Evolutionary conservation across 1,140 invertebrate genomes (phyloP).

Genomic region (Wasmannia auropunctata): DNA sequence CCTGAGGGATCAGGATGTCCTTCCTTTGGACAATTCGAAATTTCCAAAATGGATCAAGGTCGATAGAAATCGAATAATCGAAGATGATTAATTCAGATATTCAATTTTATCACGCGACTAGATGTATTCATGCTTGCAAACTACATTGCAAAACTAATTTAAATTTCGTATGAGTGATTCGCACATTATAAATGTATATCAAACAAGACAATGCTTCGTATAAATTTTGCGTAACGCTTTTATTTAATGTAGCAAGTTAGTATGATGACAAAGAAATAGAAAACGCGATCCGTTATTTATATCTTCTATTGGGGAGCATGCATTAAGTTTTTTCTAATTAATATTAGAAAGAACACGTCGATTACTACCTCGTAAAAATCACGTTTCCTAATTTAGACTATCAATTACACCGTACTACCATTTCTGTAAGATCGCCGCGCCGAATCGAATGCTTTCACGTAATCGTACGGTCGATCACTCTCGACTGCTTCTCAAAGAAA

Average conservation of each 20-base stretch:
- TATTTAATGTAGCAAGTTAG: neutral
- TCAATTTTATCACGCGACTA: too few species aligned
- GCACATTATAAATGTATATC: neutral
- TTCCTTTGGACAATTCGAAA: neutral
- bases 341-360: neutral
- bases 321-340: neutral
- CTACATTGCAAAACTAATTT: neutral
- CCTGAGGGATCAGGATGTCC: slow-evolving; percentile 31
- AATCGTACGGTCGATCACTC: neutral
- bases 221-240: neutral
- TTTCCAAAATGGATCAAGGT: neutral
- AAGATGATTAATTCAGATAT: too few species aligned
- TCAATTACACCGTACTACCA: neutral
- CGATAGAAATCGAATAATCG: too few species aligned
- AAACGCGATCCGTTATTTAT: neutral
- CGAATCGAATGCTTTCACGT: neutral
- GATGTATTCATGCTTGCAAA: too few species aligned
- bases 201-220: neutral
- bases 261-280: neutral
- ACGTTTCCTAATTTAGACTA: neutral
- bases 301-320: neutral
- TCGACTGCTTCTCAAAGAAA: neutral
- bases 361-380: neutral
- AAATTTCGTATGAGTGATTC: neutral
- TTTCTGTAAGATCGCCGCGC: neutral